Conservation (phyloP, 1,140 invertebrate genomes). For the Neoseiulus cucumeris region DNA sequence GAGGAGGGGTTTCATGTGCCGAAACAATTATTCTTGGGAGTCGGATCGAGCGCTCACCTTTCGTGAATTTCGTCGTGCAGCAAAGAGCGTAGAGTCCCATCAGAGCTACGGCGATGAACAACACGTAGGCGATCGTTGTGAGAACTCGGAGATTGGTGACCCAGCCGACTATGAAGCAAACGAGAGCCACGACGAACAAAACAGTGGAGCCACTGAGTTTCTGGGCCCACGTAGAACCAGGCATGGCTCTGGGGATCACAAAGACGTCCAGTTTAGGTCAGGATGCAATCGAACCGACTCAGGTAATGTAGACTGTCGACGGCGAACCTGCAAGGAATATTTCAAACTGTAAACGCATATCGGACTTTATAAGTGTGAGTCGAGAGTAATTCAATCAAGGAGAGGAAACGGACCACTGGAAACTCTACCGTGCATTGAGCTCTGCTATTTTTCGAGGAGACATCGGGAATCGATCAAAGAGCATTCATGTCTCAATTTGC, state of each 20-base stretch:
- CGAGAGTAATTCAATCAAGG: too few relatives aligned
- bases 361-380: too few relatives aligned
- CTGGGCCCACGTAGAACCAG: conserved; percentile 1
- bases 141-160: background rate
- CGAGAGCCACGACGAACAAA: background rate
- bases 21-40: background rate
- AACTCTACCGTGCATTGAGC: too few relatives aligned
- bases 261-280: background rate
- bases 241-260: background rate
- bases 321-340: too few relatives aligned
- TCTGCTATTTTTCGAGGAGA: too few relatives aligned
- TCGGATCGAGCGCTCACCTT: background rate
- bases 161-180: background rate
- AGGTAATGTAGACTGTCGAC: too few relatives aligned
- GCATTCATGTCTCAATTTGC: too few relatives aligned
- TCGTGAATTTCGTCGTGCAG: background rate
- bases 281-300: background rate
- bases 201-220: conserved; percentile 6
- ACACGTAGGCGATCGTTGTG: background rate
- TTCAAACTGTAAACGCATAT: too few relatives aligned
- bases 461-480: too few relatives aligned
- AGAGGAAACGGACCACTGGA: too few relatives aligned
- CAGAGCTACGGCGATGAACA: background rate
- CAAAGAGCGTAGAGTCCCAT: background rate
- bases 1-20: background rate